Percentiles rank a stretch among this genome's conserved stretches.
These are phyloP conservation scores for Nicator chloris DNA, from an alignment of 2,113 vertebrate genomes.

Conservation along the genomic window DNA sequence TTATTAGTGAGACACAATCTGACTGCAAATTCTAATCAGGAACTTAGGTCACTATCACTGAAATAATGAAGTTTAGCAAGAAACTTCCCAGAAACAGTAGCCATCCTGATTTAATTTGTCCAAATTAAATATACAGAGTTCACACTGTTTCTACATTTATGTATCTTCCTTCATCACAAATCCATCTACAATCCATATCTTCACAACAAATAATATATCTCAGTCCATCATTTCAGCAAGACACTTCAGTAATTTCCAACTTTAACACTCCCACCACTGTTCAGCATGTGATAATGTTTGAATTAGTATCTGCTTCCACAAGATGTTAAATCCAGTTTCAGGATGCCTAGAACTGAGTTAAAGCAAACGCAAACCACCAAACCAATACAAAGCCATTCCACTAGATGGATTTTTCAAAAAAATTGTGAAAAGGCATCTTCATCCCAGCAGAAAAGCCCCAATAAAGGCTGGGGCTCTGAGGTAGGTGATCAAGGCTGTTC, in stretches of 20 bases:
- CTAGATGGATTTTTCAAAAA: neutral
- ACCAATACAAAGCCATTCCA: neutral
- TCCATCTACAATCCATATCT: neutral
- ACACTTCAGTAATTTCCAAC: neutral
- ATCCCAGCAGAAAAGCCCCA: neutral
- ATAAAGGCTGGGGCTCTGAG: neutral
- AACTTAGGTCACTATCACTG: neutral
- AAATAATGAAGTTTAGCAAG: neutral
- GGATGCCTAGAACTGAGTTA: neutral
- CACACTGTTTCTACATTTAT: neutral
- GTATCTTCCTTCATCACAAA: neutral
- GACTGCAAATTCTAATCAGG: neutral
- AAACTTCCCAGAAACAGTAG: neutral
- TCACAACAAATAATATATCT: neutral
- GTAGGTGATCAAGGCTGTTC: neutral
- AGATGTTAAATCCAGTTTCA: neutral
- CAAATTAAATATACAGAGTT: neutral
- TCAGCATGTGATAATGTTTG: neutral
- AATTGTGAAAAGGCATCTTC: neutral
- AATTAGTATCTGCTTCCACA: slow-evolving; percentile 6
- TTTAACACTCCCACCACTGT: neutral
- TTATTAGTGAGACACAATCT: neutral
- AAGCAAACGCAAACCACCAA: neutral
- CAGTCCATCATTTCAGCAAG: neutral
- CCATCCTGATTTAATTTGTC: neutral